A percentile compares a stretch with the other conserved stretches of the same genome.
Conservation (phyloP, 2,797 vertebrate species). For the Galago senegalensis region DNA sequence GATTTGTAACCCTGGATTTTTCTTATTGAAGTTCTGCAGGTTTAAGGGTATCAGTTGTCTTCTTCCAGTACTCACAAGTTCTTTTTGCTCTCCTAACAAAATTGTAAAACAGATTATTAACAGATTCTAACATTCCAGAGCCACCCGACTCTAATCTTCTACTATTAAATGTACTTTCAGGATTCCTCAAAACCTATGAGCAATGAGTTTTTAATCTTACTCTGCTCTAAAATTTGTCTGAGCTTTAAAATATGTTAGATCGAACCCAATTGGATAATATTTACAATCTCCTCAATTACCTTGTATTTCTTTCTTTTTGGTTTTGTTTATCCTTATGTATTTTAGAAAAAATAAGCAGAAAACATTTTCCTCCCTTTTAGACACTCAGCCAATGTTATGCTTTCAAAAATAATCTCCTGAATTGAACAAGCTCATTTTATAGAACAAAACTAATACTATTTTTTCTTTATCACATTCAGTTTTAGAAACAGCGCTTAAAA, state of each 20-base stretch:
- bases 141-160: neutral
- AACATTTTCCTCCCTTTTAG: neutral
- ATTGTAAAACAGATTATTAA: neutral
- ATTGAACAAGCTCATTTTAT: neutral
- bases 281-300: neutral
- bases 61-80: neutral
- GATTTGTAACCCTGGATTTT: neutral
- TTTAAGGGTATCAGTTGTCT: neutral
- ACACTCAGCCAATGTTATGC: neutral
- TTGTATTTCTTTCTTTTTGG: neutral
- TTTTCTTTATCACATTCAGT: neutral
- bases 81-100: neutral
- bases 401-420: conserved; percentile 15
- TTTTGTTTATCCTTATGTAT: conserved; percentile 5
- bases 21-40: neutral
- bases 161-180: neutral
- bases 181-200: neutral
- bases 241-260: conserved; percentile 9
- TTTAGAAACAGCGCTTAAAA: conserved; percentile 28
- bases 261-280: neutral
- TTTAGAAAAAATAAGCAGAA: conserved; percentile 35
- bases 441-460: neutral
- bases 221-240: neutral
- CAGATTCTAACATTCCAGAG: conserved; percentile 1
- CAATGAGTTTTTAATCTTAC: neutral